A percentile compares a stretch with the other conserved stretches of the same genome.
Conservation (phyloP, 2,113 vertebrate species). For the Pontoporia blainvillei region DNA sequence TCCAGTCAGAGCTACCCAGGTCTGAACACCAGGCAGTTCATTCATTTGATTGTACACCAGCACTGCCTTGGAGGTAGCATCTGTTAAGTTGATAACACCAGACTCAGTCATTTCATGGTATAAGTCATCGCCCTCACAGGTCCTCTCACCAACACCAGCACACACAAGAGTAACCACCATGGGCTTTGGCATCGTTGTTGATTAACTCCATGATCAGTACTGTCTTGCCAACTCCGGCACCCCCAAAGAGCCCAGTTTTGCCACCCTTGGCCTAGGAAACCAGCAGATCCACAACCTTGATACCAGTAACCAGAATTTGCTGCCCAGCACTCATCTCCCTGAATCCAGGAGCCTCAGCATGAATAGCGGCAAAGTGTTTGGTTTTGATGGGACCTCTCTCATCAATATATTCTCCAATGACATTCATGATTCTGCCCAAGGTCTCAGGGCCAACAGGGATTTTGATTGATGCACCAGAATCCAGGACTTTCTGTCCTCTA, state of each 20-base stretch:
- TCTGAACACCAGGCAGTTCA: slow-evolving; percentile 95
- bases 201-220: slow-evolving; percentile 99
- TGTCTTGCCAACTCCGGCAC: slow-evolving; percentile 96
- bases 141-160: slow-evolving; percentile 95
- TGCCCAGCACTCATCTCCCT: too few species aligned
- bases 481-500: too few species aligned
- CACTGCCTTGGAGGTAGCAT: slow-evolving; percentile 96
- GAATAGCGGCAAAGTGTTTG: too few species aligned
- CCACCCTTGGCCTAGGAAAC: slow-evolving; percentile 95
- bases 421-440: too few species aligned
- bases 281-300: too few species aligned
- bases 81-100: slow-evolving; percentile 98
- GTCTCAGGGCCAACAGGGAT: too few species aligned
- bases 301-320: too few species aligned
- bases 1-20: slow-evolving; percentile 94
- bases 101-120: slow-evolving; percentile 99
- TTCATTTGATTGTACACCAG: slow-evolving; percentile 99
- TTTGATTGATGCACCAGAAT: too few species aligned
- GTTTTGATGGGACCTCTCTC: too few species aligned
- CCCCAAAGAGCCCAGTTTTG: slow-evolving; percentile 97
- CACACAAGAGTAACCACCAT: slow-evolving; percentile 96
- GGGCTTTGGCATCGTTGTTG: slow-evolving; percentile 98
- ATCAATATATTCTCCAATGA: too few species aligned
- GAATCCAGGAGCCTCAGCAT: too few species aligned
- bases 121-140: slow-evolving; percentile 96